Base-by-base conservation (phyloP, 2,797 vertebrate species). In the Craterocephalus amniculus region DNA sequence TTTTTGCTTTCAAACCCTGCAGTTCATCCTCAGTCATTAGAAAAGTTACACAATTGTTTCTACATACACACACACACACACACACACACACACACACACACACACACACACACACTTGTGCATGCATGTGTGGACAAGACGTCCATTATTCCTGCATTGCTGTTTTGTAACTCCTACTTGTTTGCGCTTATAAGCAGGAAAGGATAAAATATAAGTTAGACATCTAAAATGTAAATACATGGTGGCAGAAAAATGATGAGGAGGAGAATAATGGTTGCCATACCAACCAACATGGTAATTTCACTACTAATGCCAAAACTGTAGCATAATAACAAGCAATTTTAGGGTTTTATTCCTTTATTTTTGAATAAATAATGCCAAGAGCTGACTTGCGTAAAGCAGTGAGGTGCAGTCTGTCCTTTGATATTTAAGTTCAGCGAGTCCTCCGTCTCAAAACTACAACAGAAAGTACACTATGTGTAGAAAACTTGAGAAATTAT, bases 131-230 rank as follows among this genome's bases (percentile, higher is more conserved):
- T 56, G 2, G 36, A 72, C 38, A 71, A 63, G 22, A 40, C 56
- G 27, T 35, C 20, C 51, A 52, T 31, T 22, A 22, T 34, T 70
- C 12, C 34, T 57, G 38, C 16, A 73, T 12, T 43, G 29, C 29
- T 74, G 51, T 65, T 43, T 56, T 65, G n/a, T 13, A 81, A 80
- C 79, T 76, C 78, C 76, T 70, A 78, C 76, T 68, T 73, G 76
- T 74, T 82, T 48, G 63, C 63, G 85, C 68, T 76, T 68, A 67
- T 62, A 58, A 61, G 55, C 40, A 67, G 64, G 26, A 57, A 43
- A 45, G 64, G 59, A 82, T 78, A 72, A 80, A 72, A 63, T 77
- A 73, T 83, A 86, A 81, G 80, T 73, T 87, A 86, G 83, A 74
- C 74, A 52, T 74, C 68, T 75, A 57, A 80, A 45, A 80, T 77